Evolutionary conservation across 2,797 vertebrate genomes (phyloP).

Genomic region (Telmatherina bonti): DNA sequence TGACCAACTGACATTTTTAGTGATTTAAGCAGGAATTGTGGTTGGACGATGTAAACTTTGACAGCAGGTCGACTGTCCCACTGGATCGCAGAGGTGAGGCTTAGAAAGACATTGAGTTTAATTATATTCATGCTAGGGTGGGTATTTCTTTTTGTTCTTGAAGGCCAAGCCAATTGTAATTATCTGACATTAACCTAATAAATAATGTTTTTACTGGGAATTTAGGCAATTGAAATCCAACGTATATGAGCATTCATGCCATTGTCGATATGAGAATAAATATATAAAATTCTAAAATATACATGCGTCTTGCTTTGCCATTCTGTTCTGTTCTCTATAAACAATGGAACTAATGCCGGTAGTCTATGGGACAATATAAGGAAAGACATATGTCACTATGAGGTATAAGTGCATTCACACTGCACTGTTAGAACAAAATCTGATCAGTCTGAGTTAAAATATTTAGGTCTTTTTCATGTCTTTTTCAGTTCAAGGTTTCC

Average conservation of each 20-base stretch:
- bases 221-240: background rate
- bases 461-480: background rate
- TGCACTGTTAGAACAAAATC: background rate
- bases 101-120: background rate
- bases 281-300: background rate
- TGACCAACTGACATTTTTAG: background rate
- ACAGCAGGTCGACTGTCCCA: background rate
- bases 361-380: background rate
- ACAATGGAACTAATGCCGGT: background rate
- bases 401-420: background rate
- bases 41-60: background rate
- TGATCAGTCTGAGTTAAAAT: background rate
- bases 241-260: background rate
- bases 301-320: background rate
- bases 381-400: background rate
- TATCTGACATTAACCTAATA: background rate
- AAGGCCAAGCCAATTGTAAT: background rate
- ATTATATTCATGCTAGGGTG: background rate
- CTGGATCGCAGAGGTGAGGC: background rate
- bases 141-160: background rate
- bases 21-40: constrained; percentile 10
- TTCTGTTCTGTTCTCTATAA: background rate
- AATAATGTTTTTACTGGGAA: background rate
- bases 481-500: background rate
- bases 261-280: background rate